Conservation (phyloP, 2,797 vertebrate genomes). For the Pachyuromys duprasi region DNA sequence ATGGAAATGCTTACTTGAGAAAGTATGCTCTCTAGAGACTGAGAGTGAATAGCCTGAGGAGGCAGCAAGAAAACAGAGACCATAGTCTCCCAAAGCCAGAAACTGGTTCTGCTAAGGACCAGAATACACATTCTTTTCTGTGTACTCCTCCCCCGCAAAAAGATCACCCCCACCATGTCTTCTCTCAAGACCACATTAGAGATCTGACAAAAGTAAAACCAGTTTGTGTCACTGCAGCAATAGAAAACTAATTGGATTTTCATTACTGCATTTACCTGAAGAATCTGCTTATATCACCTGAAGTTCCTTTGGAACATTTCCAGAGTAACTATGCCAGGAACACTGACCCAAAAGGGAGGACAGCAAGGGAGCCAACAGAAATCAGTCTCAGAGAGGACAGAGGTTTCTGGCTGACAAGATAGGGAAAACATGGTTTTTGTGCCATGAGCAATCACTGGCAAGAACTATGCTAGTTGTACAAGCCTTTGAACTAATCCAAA, state of each 20-base stretch:
- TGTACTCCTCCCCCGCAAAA: neutral
- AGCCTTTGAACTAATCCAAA: neutral
- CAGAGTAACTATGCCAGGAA: neutral
- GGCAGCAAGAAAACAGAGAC: neutral
- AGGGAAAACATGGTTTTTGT: neutral
- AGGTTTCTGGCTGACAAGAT: neutral
- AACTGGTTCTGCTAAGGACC: neutral
- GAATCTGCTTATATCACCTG: neutral
- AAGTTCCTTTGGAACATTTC: neutral
- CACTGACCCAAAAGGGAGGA: neutral
- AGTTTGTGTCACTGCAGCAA: neutral
- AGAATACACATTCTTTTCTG: neutral
- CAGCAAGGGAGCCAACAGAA: neutral
- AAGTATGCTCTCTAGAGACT: neutral
- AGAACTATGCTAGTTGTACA: neutral
- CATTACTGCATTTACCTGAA: neutral
- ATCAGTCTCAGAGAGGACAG: neutral
- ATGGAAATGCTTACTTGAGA: neutral
- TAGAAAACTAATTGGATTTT: neutral
- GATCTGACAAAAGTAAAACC: neutral
- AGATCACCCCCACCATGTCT: neutral
- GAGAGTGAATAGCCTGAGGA: neutral
- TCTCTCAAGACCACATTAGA: neutral
- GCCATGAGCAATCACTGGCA: neutral
- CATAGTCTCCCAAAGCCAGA: neutral